Evolutionary conservation across 2,888 invertebrate genomes (phyloP).

Genomic region (Himalopsyche tibetana): DNA sequence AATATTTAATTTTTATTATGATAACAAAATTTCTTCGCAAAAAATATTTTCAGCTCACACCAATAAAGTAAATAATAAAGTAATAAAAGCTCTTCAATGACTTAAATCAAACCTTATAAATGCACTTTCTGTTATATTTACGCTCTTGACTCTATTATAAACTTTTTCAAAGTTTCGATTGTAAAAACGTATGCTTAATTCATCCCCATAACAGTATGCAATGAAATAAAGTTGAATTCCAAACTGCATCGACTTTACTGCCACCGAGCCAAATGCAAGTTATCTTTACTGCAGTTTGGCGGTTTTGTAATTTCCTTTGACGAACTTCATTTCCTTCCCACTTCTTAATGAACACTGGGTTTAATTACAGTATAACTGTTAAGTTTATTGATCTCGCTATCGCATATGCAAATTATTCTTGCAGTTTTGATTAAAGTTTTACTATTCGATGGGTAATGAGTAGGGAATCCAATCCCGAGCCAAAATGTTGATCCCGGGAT

Average conservation of each 20-base stretch:
- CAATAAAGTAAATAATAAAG: no score
- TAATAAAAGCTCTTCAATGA: no score
- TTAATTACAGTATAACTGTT: neutral
- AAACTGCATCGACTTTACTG: conserved; percentile 5
- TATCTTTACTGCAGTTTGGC: conserved; percentile 48
- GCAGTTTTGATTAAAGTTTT: neutral
- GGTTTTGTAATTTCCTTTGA: conserved; percentile 39
- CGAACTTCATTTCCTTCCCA: neutral
- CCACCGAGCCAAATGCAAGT: conserved; percentile 22
- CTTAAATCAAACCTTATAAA: no score
- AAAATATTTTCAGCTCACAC: no score
- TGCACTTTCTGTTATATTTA: neutral
- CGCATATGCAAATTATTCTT: neutral
- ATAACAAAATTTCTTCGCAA: no score
- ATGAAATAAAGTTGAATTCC: conserved; percentile 8
- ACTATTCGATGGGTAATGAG: neutral
- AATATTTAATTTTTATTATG: no score
- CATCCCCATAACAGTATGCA: neutral
- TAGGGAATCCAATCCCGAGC: no score
- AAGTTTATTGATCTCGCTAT: conserved; percentile 4
- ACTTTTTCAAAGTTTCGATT: neutral
- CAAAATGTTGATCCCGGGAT: no score
- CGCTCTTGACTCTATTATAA: neutral
- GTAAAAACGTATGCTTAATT: neutral
- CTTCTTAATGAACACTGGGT: conserved; percentile 7